Conservation (phyloP, 1,140 invertebrate species). For the Tribolium castaneum region DNA sequence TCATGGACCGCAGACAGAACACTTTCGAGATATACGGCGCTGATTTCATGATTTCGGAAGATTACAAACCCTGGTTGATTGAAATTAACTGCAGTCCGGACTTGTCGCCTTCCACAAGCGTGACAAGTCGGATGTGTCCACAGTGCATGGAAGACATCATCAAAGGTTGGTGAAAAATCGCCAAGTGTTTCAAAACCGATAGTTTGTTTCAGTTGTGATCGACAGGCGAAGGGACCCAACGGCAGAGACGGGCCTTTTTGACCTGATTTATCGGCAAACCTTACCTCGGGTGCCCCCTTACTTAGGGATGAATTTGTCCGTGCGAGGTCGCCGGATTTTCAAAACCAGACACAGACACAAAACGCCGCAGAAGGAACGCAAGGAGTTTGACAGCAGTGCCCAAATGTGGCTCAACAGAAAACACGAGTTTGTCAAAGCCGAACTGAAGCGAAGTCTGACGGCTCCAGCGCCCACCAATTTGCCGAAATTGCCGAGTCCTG, state of each 20-base stretch:
- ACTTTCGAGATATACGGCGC: slow-evolving; percentile 94
- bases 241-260: slow-evolving; percentile 88
- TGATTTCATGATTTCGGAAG: slow-evolving; percentile 92
- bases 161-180: slow-evolving; percentile 77
- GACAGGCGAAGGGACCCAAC: slow-evolving; percentile 82
- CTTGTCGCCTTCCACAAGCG: slow-evolving; percentile 87
- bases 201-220: slow-evolving; percentile 80
- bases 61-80: slow-evolving; percentile 91
- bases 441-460: slow-evolving; percentile 43
- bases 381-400: slow-evolving; percentile 39
- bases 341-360: slow-evolving; percentile 49
- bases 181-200: not conserved
- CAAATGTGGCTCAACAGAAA: slow-evolving; percentile 38
- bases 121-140: slow-evolving; percentile 87
- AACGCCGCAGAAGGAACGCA: slow-evolving; percentile 9
- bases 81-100: slow-evolving; percentile 96
- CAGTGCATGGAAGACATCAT: slow-evolving; percentile 91
- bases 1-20: slow-evolving; percentile 87
- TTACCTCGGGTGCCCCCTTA: slow-evolving; percentile 84
- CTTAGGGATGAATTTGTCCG: slow-evolving; percentile 79
- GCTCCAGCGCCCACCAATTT: slow-evolving; percentile 53
- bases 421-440: slow-evolving; percentile 51
- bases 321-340: slow-evolving; percentile 70
- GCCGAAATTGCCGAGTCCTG: slow-evolving; percentile 44
- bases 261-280: slow-evolving; percentile 82